Evolutionary conservation across 2,888 invertebrate species (phyloP), one percentile per base, ranked within the genome.

Genomic region (Pandemis heparana): DNA sequence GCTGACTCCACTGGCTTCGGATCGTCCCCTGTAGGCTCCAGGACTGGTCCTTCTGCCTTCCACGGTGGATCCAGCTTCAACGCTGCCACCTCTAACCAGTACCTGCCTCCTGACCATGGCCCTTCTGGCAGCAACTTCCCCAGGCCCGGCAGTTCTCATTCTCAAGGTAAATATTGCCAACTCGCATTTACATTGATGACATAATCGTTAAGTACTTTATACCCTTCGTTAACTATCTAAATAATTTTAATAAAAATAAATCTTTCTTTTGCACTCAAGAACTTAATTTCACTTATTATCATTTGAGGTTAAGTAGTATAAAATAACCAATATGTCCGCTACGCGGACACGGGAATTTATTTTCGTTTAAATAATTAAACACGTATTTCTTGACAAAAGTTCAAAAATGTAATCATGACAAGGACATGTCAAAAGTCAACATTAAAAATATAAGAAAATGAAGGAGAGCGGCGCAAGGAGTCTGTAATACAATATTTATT

Each of bases 31-130:
- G 65, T 56, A 32, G 65, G 66, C 41, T 38, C 64, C 46, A 63
- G 53, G 51, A 39, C 51, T 38, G 59, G 73, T 1, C n/a, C 66
- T 6, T 56, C 70, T 59, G 51, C 41, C 10, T 51, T 79, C 74
- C 76, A 75, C n/a, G 75, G 77, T 67, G 80, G 81, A 0, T 70
- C 76, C 1, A 77, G 82, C 9, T 86, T 87, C 76, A 79, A 80
- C 32, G 86, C 85, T n/a, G 89, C 89, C 41, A 87, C 89, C 23
- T 88, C 88, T 63, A 93, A 91, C 83, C 92, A 92, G 75, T 94
- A 94, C 80, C 81, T 94, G 43, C 92, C 94, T 38, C 94, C 94
- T 77, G 75, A 89, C 76, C 89, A 88, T 4, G 90, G 87, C 77
- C 79, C 89, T 66, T 84, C 85, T 23, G 70, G 68, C 16, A 23